phyloP scores from a whole-genome alignment of 2,113 vertebrate species.

The Setophaga kirtlandii region DNA sequence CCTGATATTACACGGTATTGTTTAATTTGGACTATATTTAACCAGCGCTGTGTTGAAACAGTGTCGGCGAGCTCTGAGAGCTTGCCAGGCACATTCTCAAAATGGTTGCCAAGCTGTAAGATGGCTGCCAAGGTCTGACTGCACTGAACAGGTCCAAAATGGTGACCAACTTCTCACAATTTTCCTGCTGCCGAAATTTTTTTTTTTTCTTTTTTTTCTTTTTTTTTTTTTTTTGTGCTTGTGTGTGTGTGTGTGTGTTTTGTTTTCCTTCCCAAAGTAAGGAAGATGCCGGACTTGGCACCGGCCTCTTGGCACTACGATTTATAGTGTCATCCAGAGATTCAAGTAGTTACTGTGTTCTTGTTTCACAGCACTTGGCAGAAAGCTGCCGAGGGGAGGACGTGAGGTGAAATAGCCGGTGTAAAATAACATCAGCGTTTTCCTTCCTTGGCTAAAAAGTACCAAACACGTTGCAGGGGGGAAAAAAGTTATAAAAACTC shows the following conservation, averaged over 20 bases:
- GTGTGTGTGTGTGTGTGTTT: background rate
- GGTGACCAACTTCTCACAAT: constrained; percentile 71
- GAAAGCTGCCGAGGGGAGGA: constrained; percentile 67
- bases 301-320: constrained; percentile 82
- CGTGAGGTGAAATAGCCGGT: constrained; percentile 70
- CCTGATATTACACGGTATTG: constrained; percentile 70
- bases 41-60: constrained; percentile 80
- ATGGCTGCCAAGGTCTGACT: constrained; percentile 93
- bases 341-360: constrained; percentile 84
- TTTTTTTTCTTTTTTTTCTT: background rate
- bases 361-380: constrained; percentile 82
- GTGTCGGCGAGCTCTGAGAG: constrained; percentile 81
- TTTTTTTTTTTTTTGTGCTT: background rate
- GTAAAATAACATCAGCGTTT: constrained; percentile 52
- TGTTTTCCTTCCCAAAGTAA: constrained; percentile 59
- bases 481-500: background rate
- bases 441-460: constrained; percentile 58
- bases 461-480: background rate
- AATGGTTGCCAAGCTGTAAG: constrained; percentile 99
- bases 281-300: constrained; percentile 88
- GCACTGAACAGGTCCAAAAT: constrained; percentile 76
- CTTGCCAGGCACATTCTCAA: constrained; percentile 88
- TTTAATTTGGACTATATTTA: constrained; percentile 76
- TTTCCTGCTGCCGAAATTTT: constrained; percentile 14
- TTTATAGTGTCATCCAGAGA: constrained; percentile 89